Conservation (phyloP, 2,113 vertebrate genomes). For the Ranitomeya imitator region DNA sequence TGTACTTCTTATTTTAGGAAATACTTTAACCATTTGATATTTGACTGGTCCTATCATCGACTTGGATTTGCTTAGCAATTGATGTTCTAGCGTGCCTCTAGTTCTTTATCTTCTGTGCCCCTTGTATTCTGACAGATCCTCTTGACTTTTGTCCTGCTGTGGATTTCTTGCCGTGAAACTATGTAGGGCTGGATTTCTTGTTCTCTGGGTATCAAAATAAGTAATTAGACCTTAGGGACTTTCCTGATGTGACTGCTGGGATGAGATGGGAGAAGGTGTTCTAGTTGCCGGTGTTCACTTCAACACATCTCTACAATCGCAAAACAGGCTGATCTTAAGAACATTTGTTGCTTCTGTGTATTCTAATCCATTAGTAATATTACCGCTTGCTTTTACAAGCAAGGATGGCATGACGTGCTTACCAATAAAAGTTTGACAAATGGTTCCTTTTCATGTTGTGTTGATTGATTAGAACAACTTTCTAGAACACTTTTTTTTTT, state of each 20-base stretch:
- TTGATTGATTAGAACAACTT: too few relatives aligned
- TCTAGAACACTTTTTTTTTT: too few relatives aligned
- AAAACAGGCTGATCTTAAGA: neutral
- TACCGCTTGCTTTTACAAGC: too few relatives aligned
- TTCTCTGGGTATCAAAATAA: conserved; percentile 34
- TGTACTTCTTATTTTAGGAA: neutral
- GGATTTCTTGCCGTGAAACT: conserved; percentile 20
- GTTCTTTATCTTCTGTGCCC: neutral
- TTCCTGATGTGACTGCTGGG: conserved; percentile 29
- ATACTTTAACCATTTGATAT: neutral
- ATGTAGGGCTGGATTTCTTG: conserved; percentile 19
- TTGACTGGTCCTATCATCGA: too few relatives aligned
- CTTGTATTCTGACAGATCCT: neutral
- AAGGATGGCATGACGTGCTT: too few relatives aligned
- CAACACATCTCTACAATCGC: neutral
- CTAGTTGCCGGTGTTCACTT: neutral
- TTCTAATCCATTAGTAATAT: neutral
- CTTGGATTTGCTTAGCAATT: neutral
- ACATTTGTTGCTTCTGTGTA: neutral
- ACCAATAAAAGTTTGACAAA: too few relatives aligned
- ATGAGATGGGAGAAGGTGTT: conserved; percentile 19
- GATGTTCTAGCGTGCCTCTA: neutral
- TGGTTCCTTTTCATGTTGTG: too few relatives aligned
- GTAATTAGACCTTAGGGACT: conserved; percentile 47
- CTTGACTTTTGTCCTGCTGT: conserved; percentile 5